Base-by-base conservation (phyloP, 1,140 invertebrate genomes). In the Drusus annulatus region DNA sequence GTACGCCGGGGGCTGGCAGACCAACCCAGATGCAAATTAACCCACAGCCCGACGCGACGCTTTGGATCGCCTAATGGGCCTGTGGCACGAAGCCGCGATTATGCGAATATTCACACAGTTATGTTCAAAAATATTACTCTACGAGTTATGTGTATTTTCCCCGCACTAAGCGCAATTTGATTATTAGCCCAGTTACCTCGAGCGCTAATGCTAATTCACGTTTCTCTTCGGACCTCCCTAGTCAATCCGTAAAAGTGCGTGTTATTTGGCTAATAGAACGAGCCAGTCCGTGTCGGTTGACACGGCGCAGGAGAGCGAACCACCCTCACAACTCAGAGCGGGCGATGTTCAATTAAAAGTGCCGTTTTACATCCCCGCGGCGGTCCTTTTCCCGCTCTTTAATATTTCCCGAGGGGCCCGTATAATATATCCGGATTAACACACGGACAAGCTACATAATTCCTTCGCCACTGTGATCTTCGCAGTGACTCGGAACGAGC, bases 1-100 rank as follows among this genome's bases (percentile, higher is more conserved):
- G 81, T 45, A 10, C 76, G 81, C 78, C 51, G 51, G 69, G 79
- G 45, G 28, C 74, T 28, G 28, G 73, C 25, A 17, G 77, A 31
- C 51, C 69, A 45, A 15, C 71, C 36, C 60, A 54, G 36, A 45
- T 17, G 68, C 68, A 71, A 71, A 71, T 51, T 28, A 50, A 68
- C 71, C 76, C 69, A 68, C 69, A 36, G 74, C 56, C 69, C 50
- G 58, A 31, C 71, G 45, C 50, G 58, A 31, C 71, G 45, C 62
- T 15, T 31, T 28, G 6, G 28, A 28, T 25, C 68, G n/a, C 68
- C 36, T 71, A 71, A 71, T 71, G 36, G 68, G 17, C 45, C 17
- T 10, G 45, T 71, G 50, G n/a, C 68, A 71, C 68, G 68, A 71
- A 28, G n/a, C 31, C 13, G 31, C 62, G 62, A 65, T 65, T 65